Percentiles rank a stretch among this genome's conserved stretches.
These are phyloP conservation scores for Saccostrea cuccullata DNA, from an alignment of 1,140 invertebrate species.

Conservation along the genomic window DNA sequence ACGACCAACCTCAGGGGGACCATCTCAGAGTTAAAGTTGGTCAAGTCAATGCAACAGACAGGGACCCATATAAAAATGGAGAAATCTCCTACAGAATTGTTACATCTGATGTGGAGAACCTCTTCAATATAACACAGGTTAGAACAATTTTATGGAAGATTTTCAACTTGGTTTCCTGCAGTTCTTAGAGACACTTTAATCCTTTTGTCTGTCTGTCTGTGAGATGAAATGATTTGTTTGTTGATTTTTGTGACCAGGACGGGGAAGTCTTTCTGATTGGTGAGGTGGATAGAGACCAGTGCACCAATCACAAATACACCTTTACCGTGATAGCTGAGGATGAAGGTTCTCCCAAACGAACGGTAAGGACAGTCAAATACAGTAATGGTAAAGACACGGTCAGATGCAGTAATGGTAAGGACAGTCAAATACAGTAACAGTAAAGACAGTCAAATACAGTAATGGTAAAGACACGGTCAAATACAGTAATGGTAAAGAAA, in stretches of 20 bases:
- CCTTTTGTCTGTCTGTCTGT: no score
- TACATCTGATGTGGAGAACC: conserved; percentile 40
- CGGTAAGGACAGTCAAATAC: conserved; percentile 27
- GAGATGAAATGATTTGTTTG: no score
- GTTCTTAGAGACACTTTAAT: no score
- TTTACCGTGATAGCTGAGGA: conserved; percentile 53
- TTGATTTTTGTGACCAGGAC: conserved; percentile 34
- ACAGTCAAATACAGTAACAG: no score
- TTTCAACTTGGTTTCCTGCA: no score
- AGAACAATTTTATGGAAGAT: neutral
- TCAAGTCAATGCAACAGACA: conserved; percentile 53
- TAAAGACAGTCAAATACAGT: no score
- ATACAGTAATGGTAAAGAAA: no score
- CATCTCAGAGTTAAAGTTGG: conserved; percentile 3
- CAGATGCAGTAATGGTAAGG: no score
- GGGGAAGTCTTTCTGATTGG: conserved; percentile 47
- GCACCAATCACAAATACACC: conserved; percentile 40
- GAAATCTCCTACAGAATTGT: conserved; percentile 53
- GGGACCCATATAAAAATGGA: conserved; percentile 58
- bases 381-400: no score
- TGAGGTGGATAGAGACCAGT: conserved; percentile 41
- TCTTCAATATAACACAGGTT: conserved; percentile 45
- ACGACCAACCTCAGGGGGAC: conserved; percentile 23
- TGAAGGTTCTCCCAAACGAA: conserved; percentile 33
- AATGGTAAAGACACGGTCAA: no score